Conservation (phyloP, 2,797 vertebrate genomes). For the Glossophaga mutica region DNA sequence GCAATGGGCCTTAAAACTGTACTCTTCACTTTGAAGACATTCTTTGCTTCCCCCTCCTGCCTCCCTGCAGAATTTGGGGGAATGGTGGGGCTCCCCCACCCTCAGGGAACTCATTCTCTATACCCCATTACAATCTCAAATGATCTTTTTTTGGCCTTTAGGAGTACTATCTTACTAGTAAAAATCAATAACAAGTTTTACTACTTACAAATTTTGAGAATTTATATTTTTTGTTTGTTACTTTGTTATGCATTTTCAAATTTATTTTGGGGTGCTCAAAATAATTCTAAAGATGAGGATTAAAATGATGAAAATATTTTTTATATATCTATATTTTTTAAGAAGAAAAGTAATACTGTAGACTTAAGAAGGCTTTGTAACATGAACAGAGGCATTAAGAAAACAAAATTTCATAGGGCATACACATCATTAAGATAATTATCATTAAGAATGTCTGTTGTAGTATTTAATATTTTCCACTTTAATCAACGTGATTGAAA, state of each 20-base stretch:
- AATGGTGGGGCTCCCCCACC: not conserved
- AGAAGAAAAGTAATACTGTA: not conserved
- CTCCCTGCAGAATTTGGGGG: not conserved
- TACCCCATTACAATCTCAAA: not conserved
- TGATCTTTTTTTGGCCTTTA: not conserved
- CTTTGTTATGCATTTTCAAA: not conserved
- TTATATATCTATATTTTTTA: not conserved
- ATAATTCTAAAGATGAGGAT: not conserved
- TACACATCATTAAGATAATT: not conserved
- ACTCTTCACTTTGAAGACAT: not conserved
- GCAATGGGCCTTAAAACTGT: not conserved
- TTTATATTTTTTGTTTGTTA: not conserved
- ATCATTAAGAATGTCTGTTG: not conserved
- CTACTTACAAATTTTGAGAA: not conserved
- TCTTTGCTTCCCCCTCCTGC: not conserved
- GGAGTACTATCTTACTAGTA: not conserved
- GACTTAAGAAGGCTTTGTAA: not conserved
- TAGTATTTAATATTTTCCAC: not conserved
- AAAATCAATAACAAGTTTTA: not conserved
- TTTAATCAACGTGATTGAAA: not conserved
- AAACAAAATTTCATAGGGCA: not conserved
- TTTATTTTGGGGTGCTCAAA: not conserved
- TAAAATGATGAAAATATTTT: not conserved
- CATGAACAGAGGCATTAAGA: not conserved
- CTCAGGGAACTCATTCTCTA: not conserved